Base-by-base conservation (phyloP, 2,888 invertebrate species). In the Steinernema carpocapsae region DNA sequence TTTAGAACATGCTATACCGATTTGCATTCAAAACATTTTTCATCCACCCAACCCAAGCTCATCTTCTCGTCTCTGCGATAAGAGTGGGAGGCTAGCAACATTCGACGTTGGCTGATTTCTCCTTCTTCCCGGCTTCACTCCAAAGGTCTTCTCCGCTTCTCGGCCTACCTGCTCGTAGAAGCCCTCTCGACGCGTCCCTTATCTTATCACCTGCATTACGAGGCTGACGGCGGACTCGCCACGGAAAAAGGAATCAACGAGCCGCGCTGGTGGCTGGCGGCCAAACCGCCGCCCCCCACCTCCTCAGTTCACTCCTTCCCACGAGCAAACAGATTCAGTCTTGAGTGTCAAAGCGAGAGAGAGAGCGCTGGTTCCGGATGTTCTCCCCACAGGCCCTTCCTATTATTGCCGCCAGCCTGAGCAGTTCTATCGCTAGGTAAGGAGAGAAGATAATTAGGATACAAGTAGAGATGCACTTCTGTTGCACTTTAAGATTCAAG, bases 191-290 rank as follows among this genome's bases (percentile, higher is more conserved):
- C 17, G 56, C 24, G 56, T 4, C 26, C 22, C 64, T 64, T 64
- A 64, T 64, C 64, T 64, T 64, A 64, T 64, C 64, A 64, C 64
- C 64, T 37, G 64, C 19, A 64, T 64, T 64, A 64, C 64, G 32
- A 64, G 64, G 32, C 29, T 26, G 29, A 12, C 48, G 48, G 22
- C 64, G 64, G 64, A 29, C 4, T 26, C 64, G 37, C 12, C 56
- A 19, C 17, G 48, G n/a, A 56, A 64, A 26, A 64, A 64, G 64
- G 64, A 48, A 17, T 17, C 48, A 14, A 14, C 17, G 48, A 32
- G 32, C 32, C 29, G 64, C 64, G 64, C 10, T 32, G 64, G 32
- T 64, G 64, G 64, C 64, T 64, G 64, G 24, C 64, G 64, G 64
- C 64, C 64, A 64, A 64, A 22, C 56, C 37, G 56, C 56, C 56